phyloP scores from a whole-genome alignment of 1,140 invertebrate genomes.

The Acromyrmex charruanus region DNA sequence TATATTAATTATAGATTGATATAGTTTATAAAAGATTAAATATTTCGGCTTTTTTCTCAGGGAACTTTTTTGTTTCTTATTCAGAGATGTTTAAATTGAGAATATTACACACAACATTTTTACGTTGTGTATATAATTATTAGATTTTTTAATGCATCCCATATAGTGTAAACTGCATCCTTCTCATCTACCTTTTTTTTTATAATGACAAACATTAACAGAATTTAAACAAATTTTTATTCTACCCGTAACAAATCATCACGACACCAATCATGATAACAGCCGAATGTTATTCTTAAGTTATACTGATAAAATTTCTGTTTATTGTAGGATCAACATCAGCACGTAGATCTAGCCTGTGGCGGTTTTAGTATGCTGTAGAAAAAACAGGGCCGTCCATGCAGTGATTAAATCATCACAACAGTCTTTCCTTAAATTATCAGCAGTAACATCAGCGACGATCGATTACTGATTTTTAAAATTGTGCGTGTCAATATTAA shows the following conservation, averaged over 20 bases:
- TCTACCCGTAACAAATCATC: neutral
- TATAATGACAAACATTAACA: neutral
- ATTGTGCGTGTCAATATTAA: slow-evolving; percentile 64
- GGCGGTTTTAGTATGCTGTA: slow-evolving; percentile 76
- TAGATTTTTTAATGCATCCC: neutral
- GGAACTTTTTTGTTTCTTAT: too few relatives aligned
- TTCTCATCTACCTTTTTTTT: neutral
- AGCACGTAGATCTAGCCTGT: slow-evolving; percentile 77
- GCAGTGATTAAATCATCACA: slow-evolving; percentile 44
- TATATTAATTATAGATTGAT: too few relatives aligned
- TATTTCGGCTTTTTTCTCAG: too few relatives aligned
- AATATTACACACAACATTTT: neutral
- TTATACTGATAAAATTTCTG: slow-evolving; percentile 63
- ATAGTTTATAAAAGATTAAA: too few relatives aligned
- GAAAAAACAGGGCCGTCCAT: slow-evolving; percentile 61
- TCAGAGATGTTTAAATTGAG: neutral
- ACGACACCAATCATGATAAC: neutral
- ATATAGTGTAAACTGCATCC: neutral
- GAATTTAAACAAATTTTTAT: slow-evolving; percentile 13
- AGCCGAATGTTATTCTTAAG: slow-evolving; percentile 42
- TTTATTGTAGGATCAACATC: slow-evolving; percentile 74
- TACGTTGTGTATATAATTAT: neutral
- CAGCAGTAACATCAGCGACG: slow-evolving; percentile 63
- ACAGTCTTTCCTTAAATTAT: slow-evolving; percentile 66
- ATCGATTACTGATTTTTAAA: slow-evolving; percentile 62